Evolutionary conservation across 2,888 invertebrate species (phyloP), one percentile per base, ranked within the genome.

Genomic region (Baronia brevicornis): DNA sequence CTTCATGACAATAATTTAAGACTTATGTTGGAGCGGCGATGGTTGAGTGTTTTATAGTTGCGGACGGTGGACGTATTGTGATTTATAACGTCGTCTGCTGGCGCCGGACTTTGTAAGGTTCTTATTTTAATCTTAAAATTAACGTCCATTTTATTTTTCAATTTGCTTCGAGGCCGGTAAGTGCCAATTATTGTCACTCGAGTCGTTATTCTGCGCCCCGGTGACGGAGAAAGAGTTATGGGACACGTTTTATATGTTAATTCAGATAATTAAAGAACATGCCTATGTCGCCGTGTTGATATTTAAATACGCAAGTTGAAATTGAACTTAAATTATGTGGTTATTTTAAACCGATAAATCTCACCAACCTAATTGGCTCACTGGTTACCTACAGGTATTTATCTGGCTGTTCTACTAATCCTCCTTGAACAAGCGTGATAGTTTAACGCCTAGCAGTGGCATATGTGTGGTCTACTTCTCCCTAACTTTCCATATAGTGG

Each of bases 1-100:
- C 36, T 33, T 22, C 31, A 17, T 27, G 35, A 32, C 34, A 12
- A 35, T 23, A 33, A 27, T 24, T 19, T 36, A 38, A 36, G 36
- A 48, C 45, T 46, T 46, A 51, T 48, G 46, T 48, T 43, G 38
- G 24, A 15, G 34, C 12, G 9, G 25, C 43, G 33, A 38, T 38
- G 34, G 38, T 21, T 28, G n/a, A 25, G 37, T 7, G 20, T 46
- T 48, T 43, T 43, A 34, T 18, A 11, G 30, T 15, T 6, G 25
- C 41, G 33, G 28, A 20, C 34, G 10, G 23, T 23, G 28, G 35
- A 37, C 38, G 32, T 33, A 15, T 46, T 47, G 56, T 68, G 66
- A 67, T 68, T 66, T 68, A 67, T 64, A 48, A 46, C 39, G 41
- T 20, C 48, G 53, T 44, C 41, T 51, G 50, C 47, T 63, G 70